Evolutionary conservation across 2,888 invertebrate genomes (phyloP).

Genomic region (Augochlorella aurata): DNA sequence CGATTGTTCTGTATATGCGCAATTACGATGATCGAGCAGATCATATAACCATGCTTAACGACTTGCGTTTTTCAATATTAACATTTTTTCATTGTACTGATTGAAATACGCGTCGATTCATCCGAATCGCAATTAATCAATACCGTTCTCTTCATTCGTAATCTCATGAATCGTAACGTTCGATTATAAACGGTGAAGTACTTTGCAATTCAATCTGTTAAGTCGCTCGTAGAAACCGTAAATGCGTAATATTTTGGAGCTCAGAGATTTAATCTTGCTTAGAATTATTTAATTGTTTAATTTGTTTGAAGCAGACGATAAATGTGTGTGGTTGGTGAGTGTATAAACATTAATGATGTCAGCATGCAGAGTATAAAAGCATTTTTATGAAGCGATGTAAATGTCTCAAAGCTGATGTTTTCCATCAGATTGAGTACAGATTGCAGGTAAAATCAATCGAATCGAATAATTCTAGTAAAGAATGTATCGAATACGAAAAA

Average conservation of each 20-base stretch:
- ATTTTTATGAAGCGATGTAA: slow-evolving; percentile 36
- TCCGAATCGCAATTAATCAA: neutral
- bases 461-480: slow-evolving; percentile 34
- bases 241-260: slow-evolving; percentile 38
- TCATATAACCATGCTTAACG: neutral
- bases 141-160: neutral
- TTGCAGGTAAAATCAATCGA: slow-evolving; percentile 34
- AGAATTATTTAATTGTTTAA: slow-evolving; percentile 21
- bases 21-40: slow-evolving; percentile 40
- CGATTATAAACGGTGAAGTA: neutral
- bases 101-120: neutral
- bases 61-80: neutral
- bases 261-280: slow-evolving; percentile 49
- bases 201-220: neutral
- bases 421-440: slow-evolving; percentile 59
- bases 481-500: slow-evolving; percentile 16
- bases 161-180: neutral
- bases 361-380: slow-evolving; percentile 57
- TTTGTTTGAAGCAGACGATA: slow-evolving; percentile 11
- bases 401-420: slow-evolving; percentile 54
- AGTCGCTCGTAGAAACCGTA: neutral
- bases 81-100: neutral
- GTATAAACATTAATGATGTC: slow-evolving; percentile 42
- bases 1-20: slow-evolving; percentile 60
- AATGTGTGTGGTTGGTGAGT: slow-evolving; percentile 10